phyloP scores from a whole-genome alignment of 2,888 invertebrate genomes.

The Ethmia dodecea region DNA sequence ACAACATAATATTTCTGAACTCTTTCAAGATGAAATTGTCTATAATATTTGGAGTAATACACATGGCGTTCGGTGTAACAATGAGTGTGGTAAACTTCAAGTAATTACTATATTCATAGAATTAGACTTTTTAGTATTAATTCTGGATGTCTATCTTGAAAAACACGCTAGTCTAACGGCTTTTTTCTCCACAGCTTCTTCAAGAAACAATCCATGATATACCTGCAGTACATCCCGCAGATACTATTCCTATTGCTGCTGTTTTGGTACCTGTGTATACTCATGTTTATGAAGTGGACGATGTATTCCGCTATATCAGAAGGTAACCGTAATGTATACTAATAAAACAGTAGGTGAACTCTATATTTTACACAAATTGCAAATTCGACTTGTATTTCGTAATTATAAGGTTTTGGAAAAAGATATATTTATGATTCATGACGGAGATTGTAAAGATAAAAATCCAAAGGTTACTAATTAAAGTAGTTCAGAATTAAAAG shows the following conservation, averaged over 20 bases:
- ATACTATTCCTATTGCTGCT: slow-evolving; percentile 81
- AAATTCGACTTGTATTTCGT: no score
- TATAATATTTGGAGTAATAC: slow-evolving; percentile 83
- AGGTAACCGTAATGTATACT: no score
- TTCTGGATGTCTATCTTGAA: slow-evolving; percentile 2
- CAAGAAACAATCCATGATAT: slow-evolving; percentile 61
- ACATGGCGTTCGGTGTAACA: slow-evolving; percentile 85
- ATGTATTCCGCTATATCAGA: slow-evolving; percentile 64
- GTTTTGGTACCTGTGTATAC: slow-evolving; percentile 82
- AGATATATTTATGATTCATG: no score
- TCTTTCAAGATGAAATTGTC: slow-evolving; percentile 87
- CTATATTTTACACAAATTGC: no score
- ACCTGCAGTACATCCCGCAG: slow-evolving; percentile 84
- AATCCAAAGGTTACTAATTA: no score
- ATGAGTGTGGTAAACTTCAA: slow-evolving; percentile 80
- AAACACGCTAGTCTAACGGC: not conserved
- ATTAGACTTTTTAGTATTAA: slow-evolving; percentile 38
- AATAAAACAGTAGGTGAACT: no score
- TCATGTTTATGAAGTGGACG: slow-evolving; percentile 85
- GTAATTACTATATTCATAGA: slow-evolving; percentile 77
- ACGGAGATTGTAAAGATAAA: no score
- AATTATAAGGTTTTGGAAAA: no score
- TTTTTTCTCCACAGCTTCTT: slow-evolving; percentile 53
- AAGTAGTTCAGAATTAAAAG: no score
- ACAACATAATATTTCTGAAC: slow-evolving; percentile 85